Conservation (phyloP, 2,888 invertebrate genomes). For the Dicycla oo region DNA sequence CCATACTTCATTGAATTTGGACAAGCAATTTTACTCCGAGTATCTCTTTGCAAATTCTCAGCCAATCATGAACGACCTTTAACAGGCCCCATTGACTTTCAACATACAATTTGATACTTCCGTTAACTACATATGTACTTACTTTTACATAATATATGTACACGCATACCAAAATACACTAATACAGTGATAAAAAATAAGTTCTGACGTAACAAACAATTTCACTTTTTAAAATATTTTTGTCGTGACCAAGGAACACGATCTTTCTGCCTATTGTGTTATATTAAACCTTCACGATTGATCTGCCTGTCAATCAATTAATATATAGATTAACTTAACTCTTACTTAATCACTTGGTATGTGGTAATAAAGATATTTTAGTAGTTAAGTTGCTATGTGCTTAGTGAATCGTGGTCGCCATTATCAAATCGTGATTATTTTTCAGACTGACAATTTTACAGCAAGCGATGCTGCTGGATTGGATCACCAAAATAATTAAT, state of each 20-base stretch:
- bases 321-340: constrained; percentile 20
- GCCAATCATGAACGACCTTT: constrained; percentile 19
- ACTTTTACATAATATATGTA: constrained; percentile 48
- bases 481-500: too few relatives aligned
- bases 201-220: constrained; percentile 54
- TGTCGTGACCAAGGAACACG: constrained; percentile 62
- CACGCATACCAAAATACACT: constrained; percentile 15
- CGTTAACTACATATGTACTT: constrained; percentile 11
- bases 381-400: neutral
- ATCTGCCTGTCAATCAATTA: constrained; percentile 20
- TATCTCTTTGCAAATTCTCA: constrained; percentile 1
- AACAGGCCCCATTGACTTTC: constrained; percentile 22
- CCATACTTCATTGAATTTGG: neutral
- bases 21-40: neutral
- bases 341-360: constrained; percentile 13
- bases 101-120: constrained; percentile 44
- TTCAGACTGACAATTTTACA: neutral
- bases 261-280: constrained; percentile 39
- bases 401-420: neutral
- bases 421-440: neutral
- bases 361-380: constrained; percentile 12
- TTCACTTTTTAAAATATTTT: constrained; percentile 63
- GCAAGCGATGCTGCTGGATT: too few relatives aligned
- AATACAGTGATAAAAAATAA: constrained; percentile 28
- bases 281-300: constrained; percentile 20